Evolutionary conservation across 2,113 vertebrate species (phyloP), one percentile per base, ranked within the genome.

Genomic region (Lota lota): DNA sequence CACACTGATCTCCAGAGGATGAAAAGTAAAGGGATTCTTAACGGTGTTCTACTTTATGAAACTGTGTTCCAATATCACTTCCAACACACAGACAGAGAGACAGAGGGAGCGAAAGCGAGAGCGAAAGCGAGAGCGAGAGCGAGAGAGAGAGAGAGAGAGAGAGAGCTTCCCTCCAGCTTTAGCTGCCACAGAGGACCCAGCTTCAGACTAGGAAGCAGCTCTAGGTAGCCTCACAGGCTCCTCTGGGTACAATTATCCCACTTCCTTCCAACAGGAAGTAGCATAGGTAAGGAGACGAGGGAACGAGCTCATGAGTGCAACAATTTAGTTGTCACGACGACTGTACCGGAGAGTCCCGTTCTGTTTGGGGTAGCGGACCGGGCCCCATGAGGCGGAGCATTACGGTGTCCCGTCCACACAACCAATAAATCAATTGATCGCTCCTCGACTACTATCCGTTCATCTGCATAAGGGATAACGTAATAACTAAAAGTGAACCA

Each of bases 351-450:
- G 92, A 92, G 93, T 93, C 91, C 81, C 83, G 91, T 90, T 88
- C 88, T 91, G 87, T 90, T 90, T 92, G 85, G 88, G 90, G 93
- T 47, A 10, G 40, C 40, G 8, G 92, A 85, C 88, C 88, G 40
- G 40, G 8, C 95, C 93, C 92, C 94, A 85, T 74, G 93, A 94
- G 93, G 87, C 82, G 78, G 87, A 90, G 93, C 92, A 95, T 94
- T 94, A 95, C 94, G 92, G 88, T 85, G 88, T 85, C 92, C 92
- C 87, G 76, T 91, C 91, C 82, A 79, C 87, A 92, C 88, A 94
- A 90, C 90, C 93, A 93, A 95, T 95, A 96, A 97, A 96, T 98
- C 94, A 96, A 95, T 97, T 90, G 93, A 87, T 86, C 78, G 64
- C 80, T 61, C 76, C 92, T 93, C 92, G 94, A 88, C 85, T 92